Evolutionary conservation across 1,140 invertebrate species (phyloP), one percentile per base, ranked within the genome.

Genomic region (Tetraneura akinire): DNA sequence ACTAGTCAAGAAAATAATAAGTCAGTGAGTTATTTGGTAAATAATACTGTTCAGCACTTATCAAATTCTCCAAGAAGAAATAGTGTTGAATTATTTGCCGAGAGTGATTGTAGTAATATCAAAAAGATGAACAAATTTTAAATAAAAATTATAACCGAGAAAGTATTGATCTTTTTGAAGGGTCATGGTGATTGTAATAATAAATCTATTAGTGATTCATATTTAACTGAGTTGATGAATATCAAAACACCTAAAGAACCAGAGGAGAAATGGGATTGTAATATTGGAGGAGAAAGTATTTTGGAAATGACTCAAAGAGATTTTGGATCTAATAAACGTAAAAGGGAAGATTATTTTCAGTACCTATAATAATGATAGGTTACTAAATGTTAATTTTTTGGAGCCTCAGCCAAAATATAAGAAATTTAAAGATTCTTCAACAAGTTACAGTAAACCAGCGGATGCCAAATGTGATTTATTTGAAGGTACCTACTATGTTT

Each of bases 231-330:
- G 37, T 57, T 76, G 6, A 42, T 60, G 23, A 55, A 26, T n/a
- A 60, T 76, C 13, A 76, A 76, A 11, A 76, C 55, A 76, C 73
- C 73, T 1, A 57, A 60, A n/a, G 73, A 60, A 76, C 21, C 13
- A 23, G 73, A 76, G 60, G 81, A 83, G 76, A 82, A 81, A 37
- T 81, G 83, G 26, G 83, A 84, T 81, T 80, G 80, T 11, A 83
- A 84, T 82, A 76, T 62, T 49, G 83, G 83, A 29, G 83, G 83
- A 11, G 83, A 83, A 18, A 83, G 82, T 81, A 53, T 84, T 49
- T 73, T 84, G 45, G 81, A 83, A 80, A 66, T 81, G 26, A 83
- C 82, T 23, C 73, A 76, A 29, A 76, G 32, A 76, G 53, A 76
- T 60, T 10, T 53, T 37, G 73, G 53, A 11, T 45, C 73, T 2